Percentiles rank a stretch among this genome's conserved stretches.
phyloP scores from a whole-genome alignment of 2,888 invertebrate species.

The Pristionchus fissidentatus region DNA sequence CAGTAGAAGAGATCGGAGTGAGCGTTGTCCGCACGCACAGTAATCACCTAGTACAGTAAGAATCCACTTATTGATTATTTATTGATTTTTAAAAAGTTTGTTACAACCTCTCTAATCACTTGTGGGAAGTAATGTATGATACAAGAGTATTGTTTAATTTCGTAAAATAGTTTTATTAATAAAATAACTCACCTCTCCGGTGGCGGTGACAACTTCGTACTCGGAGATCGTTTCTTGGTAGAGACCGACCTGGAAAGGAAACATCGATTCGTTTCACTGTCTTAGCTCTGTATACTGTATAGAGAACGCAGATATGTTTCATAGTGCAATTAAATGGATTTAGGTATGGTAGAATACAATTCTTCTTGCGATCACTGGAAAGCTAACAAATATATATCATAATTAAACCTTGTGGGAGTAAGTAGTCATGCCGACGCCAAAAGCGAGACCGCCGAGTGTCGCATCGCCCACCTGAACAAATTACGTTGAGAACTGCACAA shows the following conservation, averaged over 20 bases:
- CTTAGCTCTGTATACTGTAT: too few relatives aligned
- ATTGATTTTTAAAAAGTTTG: not conserved
- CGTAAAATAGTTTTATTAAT: not conserved
- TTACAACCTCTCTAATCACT: not conserved
- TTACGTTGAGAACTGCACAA: not conserved
- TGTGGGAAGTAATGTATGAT: too few relatives aligned
- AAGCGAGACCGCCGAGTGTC: constrained; percentile 83
- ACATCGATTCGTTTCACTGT: not conserved
- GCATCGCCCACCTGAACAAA: constrained; percentile 80
- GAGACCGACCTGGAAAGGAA: constrained; percentile 79
- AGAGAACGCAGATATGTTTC: too few relatives aligned
- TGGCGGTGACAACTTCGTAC: constrained; percentile 82
- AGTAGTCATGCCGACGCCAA: constrained; percentile 85
- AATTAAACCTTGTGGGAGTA: constrained; percentile 81
- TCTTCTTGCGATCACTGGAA: too few relatives aligned
- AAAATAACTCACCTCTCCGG: constrained; percentile 79
- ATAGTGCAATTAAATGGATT: too few relatives aligned
- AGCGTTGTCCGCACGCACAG: constrained; percentile 78
- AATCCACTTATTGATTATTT: not conserved
- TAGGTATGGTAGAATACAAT: too few relatives aligned
- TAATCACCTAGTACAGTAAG: not conserved
- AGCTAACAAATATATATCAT: too few relatives aligned
- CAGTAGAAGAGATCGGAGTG: constrained; percentile 80
- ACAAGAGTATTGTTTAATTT: not conserved
- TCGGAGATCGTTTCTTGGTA: constrained; percentile 83